Evolutionary conservation across 1,140 invertebrate species (phyloP).

Genomic region (Solenopsis fugax): DNA sequence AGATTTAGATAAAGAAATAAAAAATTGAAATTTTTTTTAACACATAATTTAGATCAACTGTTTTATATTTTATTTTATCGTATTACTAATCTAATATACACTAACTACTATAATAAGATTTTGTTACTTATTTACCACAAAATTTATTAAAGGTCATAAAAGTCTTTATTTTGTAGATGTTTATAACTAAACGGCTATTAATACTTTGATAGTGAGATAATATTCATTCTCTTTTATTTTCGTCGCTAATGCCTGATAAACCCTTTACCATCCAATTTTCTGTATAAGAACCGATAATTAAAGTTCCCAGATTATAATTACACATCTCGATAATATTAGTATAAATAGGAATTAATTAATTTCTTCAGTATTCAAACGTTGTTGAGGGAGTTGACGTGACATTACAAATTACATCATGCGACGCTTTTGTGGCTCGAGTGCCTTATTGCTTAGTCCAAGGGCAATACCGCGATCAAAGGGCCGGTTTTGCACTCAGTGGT

Average conservation of each 20-base stretch:
- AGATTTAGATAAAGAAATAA: conserved; percentile 12
- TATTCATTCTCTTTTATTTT: conserved; percentile 3
- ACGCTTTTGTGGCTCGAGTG: conserved; percentile 23
- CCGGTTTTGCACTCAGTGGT: conserved; percentile 42
- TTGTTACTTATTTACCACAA: neutral
- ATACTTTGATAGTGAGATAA: conserved; percentile 11
- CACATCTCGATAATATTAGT: neutral
- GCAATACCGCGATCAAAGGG: conserved; percentile 38
- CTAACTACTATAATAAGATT: neutral
- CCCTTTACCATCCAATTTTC: neutral
- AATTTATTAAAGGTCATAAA: conserved; percentile 2
- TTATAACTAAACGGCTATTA: conserved; percentile 18
- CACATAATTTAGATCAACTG: neutral
- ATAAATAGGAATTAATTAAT: neutral
- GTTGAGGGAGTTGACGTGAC: neutral
- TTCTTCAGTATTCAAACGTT: neutral
- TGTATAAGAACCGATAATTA: conserved; percentile 3
- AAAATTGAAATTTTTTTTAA: neutral
- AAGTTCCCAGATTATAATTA: neutral
- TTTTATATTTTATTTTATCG: neutral
- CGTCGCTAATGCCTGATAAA: neutral
- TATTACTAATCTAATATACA: neutral
- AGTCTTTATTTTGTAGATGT: neutral
- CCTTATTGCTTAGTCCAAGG: conserved; percentile 26
- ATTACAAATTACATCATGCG: conserved; percentile 28